A percentile compares a stretch with the other conserved stretches of the same genome.
These are phyloP conservation scores for Prunella fulvescens DNA, from an alignment of 2,113 vertebrate genomes.

Conservation along the genomic window DNA sequence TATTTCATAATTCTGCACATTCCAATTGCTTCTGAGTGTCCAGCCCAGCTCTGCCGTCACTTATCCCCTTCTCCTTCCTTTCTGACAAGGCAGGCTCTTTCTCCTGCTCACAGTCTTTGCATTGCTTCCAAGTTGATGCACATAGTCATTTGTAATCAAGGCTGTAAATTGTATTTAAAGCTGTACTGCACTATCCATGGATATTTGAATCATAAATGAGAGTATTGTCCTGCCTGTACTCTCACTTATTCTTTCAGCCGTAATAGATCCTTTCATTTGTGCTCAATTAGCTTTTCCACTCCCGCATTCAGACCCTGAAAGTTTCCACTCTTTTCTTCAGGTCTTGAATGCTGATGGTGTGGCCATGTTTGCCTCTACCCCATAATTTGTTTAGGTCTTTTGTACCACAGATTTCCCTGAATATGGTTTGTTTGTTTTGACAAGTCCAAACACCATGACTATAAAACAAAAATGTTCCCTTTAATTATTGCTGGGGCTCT, in stretches of 20 bases:
- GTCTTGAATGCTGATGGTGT: constrained; percentile 39
- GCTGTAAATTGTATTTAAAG: constrained; percentile 29
- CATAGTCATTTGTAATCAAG: constrained; percentile 20
- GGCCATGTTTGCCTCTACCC: constrained; percentile 28
- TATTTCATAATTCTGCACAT: not conserved
- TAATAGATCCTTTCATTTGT: constrained; percentile 36
- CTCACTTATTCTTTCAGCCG: not conserved
- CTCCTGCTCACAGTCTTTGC: not conserved
- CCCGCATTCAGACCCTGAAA: constrained; percentile 31
- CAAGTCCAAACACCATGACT: constrained; percentile 3
- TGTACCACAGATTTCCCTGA: constrained; percentile 39
- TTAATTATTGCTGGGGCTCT: constrained; percentile 39
- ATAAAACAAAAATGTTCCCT: constrained; percentile 39
- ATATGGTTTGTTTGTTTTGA: constrained; percentile 72
- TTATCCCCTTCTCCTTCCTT: not conserved
- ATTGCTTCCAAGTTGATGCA: constrained; percentile 28
- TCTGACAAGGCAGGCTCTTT: not conserved
- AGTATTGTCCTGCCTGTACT: not conserved
- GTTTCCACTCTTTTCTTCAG: constrained; percentile 47
- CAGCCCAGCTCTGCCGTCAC: not conserved
- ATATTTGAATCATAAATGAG: constrained; percentile 26
- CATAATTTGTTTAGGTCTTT: constrained; percentile 59
- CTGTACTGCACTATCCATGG: not conserved
- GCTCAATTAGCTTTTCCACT: constrained; percentile 44
- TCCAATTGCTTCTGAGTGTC: not conserved